Base-by-base conservation (phyloP, 2,888 invertebrate genomes). In the Drosophila nigricruria region DNA sequence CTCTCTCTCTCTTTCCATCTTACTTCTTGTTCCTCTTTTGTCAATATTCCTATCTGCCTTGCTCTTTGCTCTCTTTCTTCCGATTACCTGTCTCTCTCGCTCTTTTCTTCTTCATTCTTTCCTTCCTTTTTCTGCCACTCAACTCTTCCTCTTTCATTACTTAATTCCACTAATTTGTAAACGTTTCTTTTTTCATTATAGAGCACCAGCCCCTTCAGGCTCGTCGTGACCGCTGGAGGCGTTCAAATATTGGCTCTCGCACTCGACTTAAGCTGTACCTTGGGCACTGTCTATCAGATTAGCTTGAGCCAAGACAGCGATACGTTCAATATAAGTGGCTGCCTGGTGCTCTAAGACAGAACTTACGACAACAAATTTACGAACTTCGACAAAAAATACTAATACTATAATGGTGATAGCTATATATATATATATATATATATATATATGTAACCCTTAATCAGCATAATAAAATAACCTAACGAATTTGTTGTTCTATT, bases 341-440 rank as follows among this genome's bases (percentile, higher is more conserved):
- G 66, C 9, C 27, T 49, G 16, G 40, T 40, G 9, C n/a, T 3
- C 18, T 43, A 61, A 23, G 16, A 3, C 36, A 8, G 2, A 20
- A 25, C 36, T 23, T 0, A 53, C 36, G 53, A 76, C 42, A 62
- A 63, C 66, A 27, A 70, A 50, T 32, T 65, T 3, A 14, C 32
- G 12, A 20, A 20, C 14, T 32, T 12, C 32, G 14, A 59, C 27
- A 59, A n/a, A 40, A 62, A 65, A 52, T 23, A 34, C 34, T 52
- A 52, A 52, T 34, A 8, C 23, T 9, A 20, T 25, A n/a, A 36
- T 52, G 10, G 5, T 9, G 0, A 30, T 30, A 9, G 30, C 8
- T 30, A 30, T 30, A 27, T n/a, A 14, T 43, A 23, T 43, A 14
- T 20, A 8, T 2, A 23, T 43, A 43, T 43, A 27, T n/a, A 27